Evolutionary conservation across 2,888 invertebrate genomes (phyloP), one percentile per base, ranked within the genome.

Genomic region (Mesoligia furuncula): DNA sequence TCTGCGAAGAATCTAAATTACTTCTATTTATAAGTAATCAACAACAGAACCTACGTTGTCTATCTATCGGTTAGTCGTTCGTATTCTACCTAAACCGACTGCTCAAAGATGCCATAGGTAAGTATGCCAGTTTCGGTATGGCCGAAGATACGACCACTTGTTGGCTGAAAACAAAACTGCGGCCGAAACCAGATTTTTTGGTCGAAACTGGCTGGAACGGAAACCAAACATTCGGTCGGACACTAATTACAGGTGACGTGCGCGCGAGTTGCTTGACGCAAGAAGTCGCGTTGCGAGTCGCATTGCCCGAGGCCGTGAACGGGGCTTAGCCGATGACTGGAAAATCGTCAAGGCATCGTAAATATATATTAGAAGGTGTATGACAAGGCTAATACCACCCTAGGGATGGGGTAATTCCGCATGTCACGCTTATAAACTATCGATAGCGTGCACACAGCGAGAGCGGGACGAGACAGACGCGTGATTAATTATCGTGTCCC

Each of bases 381-480:
- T 79, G 82, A 74, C 39, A 64, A 61, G 82, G 68, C 9, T 71
- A 66, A 85, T 73, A 57, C 74, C 67, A 45, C 68, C 61, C 72
- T 68, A 65, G 68, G 73, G 80, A 71, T 80, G 68, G 61, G 85
- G 74, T 84, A 79, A 79, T 65, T 77, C 57, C 65, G 42, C 64
- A 71, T 80, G 87, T 87, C 85, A 88, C 76, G 77, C 31, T 59
- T 82, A 78, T 69, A 81, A 81, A 81, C 88, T 84, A 88, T 82
- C 87, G 87, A 82, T 80, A 78, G 68, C 74, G 75, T 74, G 81
- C 77, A 79, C 78, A 83, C 65, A 62, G 78, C 73, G 69, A 75
- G 71, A 70, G 76, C 65, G 66, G 80, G 74, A 64, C 76, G 73
- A 72, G 77, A 85, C 83, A 75, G 81, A 71, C 57, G 74, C 66